phyloP scores from a whole-genome alignment of 1,140 invertebrate species.

The Monomorium pharaonis region DNA sequence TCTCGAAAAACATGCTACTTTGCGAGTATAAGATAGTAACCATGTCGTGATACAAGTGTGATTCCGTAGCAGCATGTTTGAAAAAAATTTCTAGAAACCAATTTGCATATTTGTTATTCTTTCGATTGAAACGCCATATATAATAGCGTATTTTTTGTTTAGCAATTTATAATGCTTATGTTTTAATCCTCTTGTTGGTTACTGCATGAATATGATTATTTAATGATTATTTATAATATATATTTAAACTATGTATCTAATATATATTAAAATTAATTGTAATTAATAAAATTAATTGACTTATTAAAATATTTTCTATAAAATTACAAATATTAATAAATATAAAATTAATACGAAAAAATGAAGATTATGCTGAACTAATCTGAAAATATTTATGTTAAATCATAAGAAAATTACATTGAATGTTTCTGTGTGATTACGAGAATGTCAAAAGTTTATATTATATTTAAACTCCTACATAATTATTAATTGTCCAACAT shows the following conservation, averaged over 20 bases:
- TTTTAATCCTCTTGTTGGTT: not conserved
- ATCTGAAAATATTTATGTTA: no score
- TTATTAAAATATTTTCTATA: not conserved
- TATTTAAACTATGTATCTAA: not conserved
- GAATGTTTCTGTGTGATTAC: no score
- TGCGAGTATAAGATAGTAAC: slow-evolving; percentile 38
- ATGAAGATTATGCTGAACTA: no score
- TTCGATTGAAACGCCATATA: not conserved
- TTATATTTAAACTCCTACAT: no score
- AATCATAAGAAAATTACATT: no score
- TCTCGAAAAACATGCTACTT: slow-evolving; percentile 64
- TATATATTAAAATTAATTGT: not conserved
- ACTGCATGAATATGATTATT: not conserved
- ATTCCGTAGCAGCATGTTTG: slow-evolving; percentile 49
- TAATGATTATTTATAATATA: not conserved
- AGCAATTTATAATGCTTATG: not conserved
- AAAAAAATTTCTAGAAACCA: slow-evolving; percentile 59
- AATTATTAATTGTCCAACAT: no score
- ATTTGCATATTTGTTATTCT: slow-evolving; percentile 25
- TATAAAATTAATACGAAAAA: not conserved
- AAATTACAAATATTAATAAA: not conserved
- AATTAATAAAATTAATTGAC: no score
- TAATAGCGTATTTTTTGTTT: not conserved
- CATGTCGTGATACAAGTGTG: slow-evolving; percentile 63
- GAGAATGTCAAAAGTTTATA: no score